Evolutionary conservation across 1,140 invertebrate genomes (phyloP).

Genomic region (Drosophila tristis): DNA sequence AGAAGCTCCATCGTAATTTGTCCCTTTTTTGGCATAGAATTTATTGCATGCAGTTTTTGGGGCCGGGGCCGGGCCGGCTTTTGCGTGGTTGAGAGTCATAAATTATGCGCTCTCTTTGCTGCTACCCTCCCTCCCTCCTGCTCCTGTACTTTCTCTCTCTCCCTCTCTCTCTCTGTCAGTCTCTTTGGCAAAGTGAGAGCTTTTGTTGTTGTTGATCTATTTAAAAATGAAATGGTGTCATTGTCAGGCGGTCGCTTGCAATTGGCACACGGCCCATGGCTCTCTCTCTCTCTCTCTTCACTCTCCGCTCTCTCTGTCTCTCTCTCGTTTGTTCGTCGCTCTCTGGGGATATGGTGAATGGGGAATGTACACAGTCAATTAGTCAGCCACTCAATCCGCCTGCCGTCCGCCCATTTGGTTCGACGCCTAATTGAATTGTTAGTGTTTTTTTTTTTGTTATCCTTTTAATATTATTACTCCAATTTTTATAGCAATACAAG

Average conservation of each 20-base stretch:
- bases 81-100: constrained; percentile 63
- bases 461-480: too few relatives aligned
- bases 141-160: not conserved
- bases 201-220: constrained; percentile 54
- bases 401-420: too few relatives aligned
- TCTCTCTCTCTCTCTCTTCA: not conserved
- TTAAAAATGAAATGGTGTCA: constrained; percentile 70
- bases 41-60: constrained; percentile 50
- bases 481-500: too few relatives aligned
- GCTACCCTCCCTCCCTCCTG: too few relatives aligned
- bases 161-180: not conserved
- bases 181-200: not conserved
- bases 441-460: constrained; percentile 6
- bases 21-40: constrained; percentile 45
- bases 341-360: not conserved
- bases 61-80: not conserved
- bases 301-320: not conserved
- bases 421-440: constrained; percentile 12
- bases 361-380: too few relatives aligned
- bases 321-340: not conserved
- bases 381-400: too few relatives aligned
- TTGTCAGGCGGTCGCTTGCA: constrained; percentile 51
- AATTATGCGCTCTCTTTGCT: constrained; percentile 40
- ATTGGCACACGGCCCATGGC: constrained; percentile 29
- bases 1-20: not conserved